phyloP scores from a whole-genome alignment of 2,888 invertebrate species.

The Leptinotarsa tumamoca region DNA sequence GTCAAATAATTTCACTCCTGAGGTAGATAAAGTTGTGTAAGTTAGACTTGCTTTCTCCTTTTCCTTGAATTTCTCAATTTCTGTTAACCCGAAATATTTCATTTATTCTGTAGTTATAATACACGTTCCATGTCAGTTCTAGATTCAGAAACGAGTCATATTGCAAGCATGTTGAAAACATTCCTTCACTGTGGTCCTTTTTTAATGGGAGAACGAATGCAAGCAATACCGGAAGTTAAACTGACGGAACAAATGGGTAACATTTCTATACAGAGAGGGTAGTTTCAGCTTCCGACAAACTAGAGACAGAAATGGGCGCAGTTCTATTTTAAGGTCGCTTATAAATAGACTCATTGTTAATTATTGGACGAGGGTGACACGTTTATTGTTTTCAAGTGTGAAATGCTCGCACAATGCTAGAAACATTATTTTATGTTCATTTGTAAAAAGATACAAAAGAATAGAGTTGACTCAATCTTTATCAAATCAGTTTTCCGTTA shows the following conservation, averaged over 20 bases:
- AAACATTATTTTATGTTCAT: neutral
- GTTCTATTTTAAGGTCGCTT: constrained; percentile 9
- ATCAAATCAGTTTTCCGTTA: too few species aligned
- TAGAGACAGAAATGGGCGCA: neutral
- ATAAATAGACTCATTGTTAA: constrained; percentile 26
- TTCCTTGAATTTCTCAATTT: too few species aligned
- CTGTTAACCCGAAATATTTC: too few species aligned
- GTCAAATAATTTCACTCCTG: too few species aligned
- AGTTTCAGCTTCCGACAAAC: constrained; percentile 16
- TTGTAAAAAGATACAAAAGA: too few species aligned
- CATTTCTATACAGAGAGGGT: constrained; percentile 9
- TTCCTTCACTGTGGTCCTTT: neutral
- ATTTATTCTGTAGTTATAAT: too few species aligned
- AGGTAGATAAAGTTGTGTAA: too few species aligned
- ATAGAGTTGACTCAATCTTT: too few species aligned
- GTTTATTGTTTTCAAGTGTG: constrained; percentile 21
- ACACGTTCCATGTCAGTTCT: too few species aligned
- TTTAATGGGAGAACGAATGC: neutral
- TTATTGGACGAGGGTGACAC: constrained; percentile 7
- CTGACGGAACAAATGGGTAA: constrained; percentile 17
- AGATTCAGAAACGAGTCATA: neutral
- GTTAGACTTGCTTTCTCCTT: too few species aligned
- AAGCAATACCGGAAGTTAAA: constrained; percentile 8
- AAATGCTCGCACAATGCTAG: neutral
- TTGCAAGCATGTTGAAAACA: constrained; percentile 6